Percentiles rank a stretch among this genome's conserved stretches.
phyloP scores from a whole-genome alignment of 35 echinoderm and acorn worm genomes.

The Diadema setosum region DNA sequence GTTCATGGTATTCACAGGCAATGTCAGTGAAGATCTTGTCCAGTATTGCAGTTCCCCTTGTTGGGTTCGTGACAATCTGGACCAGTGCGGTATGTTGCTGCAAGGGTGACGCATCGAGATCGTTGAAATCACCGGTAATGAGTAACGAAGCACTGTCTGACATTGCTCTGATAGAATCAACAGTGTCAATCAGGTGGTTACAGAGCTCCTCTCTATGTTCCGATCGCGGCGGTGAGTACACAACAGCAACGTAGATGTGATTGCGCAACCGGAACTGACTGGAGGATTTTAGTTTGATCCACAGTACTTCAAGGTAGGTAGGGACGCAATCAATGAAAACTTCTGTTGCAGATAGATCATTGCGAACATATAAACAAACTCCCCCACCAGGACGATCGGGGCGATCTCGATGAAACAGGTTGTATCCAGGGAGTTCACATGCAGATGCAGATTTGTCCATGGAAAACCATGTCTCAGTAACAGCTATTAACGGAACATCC shows the following conservation, averaged over 20 bases:
- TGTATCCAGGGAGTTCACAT: not conserved
- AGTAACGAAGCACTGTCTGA: not conserved
- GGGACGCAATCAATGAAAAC: not conserved
- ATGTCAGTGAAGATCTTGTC: conserved; percentile 20
- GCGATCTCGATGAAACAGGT: not conserved
- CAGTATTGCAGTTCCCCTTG: not conserved
- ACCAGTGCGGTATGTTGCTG: not conserved
- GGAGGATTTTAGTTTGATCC: not conserved
- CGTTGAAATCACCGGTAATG: not conserved
- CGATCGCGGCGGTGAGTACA: not conserved
- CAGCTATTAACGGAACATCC: not conserved
- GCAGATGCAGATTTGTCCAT: not conserved
- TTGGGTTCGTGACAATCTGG: conserved; percentile 5
- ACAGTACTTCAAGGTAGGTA: not conserved
- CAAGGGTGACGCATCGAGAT: no score
- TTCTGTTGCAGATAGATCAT: not conserved
- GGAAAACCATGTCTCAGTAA: conserved; percentile 7
- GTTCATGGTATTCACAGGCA: not conserved
- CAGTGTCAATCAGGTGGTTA: not conserved
- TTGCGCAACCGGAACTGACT: not conserved
- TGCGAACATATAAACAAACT: not conserved
- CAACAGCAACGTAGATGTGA: not conserved
- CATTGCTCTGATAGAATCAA: not conserved
- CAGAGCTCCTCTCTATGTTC: not conserved
- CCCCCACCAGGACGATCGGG: not conserved